A percentile compares a stretch with the other conserved stretches of the same genome.
These are phyloP conservation scores for Phymatocera aterrima DNA, from an alignment of 2,888 invertebrate species.

Conservation along the genomic window DNA sequence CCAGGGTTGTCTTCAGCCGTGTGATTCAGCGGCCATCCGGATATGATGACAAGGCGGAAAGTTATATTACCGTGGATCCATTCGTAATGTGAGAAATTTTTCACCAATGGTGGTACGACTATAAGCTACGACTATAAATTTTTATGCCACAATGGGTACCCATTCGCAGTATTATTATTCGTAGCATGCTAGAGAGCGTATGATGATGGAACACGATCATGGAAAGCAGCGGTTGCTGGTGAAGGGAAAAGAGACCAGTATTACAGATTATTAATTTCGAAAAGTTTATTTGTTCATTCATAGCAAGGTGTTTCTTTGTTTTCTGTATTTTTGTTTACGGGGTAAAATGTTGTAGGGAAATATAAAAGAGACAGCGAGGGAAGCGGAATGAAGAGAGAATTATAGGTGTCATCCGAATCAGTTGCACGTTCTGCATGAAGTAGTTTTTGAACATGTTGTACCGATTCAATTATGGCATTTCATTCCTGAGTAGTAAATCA, in stretches of 20 bases:
- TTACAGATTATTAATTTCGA: neutral
- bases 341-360: neutral
- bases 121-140: neutral
- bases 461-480: neutral
- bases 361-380: neutral
- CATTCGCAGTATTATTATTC: too few species aligned
- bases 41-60: neutral
- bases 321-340: neutral
- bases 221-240: neutral
- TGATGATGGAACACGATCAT: too few species aligned
- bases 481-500: slow-evolving; percentile 75
- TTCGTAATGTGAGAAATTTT: neutral
- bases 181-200: too few species aligned
- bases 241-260: neutral
- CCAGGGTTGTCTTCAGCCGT: neutral
- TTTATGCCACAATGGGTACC: too few species aligned
- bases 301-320: neutral
- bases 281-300: slow-evolving; percentile 13
- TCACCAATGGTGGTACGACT: neutral
- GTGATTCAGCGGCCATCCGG: neutral
- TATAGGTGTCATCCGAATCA: neutral
- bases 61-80: neutral
- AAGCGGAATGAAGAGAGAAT: neutral
- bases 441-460: neutral
- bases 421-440: neutral